Base-by-base conservation (phyloP, 64 coral and sea anemone genomes). In the Platygyra sinensis region DNA sequence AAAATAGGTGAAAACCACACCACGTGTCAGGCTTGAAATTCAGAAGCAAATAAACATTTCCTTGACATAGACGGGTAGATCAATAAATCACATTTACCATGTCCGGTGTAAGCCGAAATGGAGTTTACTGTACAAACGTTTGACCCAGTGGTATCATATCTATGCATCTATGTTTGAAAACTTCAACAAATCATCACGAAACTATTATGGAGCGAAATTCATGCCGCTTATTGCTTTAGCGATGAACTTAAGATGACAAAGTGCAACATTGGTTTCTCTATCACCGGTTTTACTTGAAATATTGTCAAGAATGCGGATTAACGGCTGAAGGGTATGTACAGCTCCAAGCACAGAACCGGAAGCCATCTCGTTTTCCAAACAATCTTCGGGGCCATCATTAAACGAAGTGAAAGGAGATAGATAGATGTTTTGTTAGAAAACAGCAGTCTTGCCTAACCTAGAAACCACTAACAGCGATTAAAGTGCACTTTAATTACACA, bases 41-140 rank as follows among this genome's bases (percentile, higher is more conserved):
- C 7, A 67, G 63, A 29, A 72, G 62, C 81, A 51, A 71, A 29
- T 71, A 85, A 85, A 85, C 81, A 85, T 42, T 85, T 27, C 65
- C 39, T 85, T n/a, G 20, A 71, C 62, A 29, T 51, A 50, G 22
- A 51, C 71, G 22, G 46, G 30, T 19, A 85, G 51, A 85, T 85
- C 65, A 85, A 85, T 85, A 85, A 85, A 85, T 85, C 81, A 85
- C 63, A 67, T 85, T 72, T 52, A 50, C 20, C 38, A 5, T 30
- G 36, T 32, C 22, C 22, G 38, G n/a, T 18, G 28, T 10, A 9
- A 2, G 65, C 65, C 28, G 5, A 71, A 67, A n/a, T 62, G 38
- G 65, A 85, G 32, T 72, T 85, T 85, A 85, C 62, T 71, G n/a
- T n/a, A 72, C 38, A 85, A 85, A 83, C 22, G 81, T 51, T 85